Evolutionary conservation across 1,140 invertebrate species (phyloP).

Genomic region (Ditylenchus dipsaci): DNA sequence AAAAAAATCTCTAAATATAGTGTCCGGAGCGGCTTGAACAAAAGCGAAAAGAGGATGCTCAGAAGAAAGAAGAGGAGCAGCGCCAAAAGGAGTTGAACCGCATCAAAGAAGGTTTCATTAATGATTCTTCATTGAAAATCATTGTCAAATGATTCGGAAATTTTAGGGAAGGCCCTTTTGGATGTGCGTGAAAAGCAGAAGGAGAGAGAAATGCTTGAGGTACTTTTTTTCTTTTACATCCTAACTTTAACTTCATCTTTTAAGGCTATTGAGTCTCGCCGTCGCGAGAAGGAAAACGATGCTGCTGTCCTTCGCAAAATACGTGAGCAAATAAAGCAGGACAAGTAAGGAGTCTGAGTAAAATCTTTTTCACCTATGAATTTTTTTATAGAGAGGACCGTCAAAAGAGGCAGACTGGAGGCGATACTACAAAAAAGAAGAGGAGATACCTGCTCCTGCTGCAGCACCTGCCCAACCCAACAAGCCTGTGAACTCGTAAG

Average conservation of each 20-base stretch:
- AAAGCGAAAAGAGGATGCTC: slow-evolving; percentile 20
- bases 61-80: slow-evolving; percentile 27
- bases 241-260: too few species aligned
- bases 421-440: neutral
- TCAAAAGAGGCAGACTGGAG: slow-evolving; percentile 3
- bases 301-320: slow-evolving; percentile 19
- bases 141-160: neutral
- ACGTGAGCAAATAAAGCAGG: slow-evolving; percentile 22
- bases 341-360: slow-evolving; percentile 17
- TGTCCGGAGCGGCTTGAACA: slow-evolving; percentile 27
- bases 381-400: slow-evolving; percentile 30
- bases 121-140: neutral
- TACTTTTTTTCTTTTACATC: too few species aligned
- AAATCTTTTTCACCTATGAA: slow-evolving; percentile 3
- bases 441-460: neutral
- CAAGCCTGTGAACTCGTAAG: slow-evolving; percentile 20
- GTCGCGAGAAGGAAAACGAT: slow-evolving; percentile 26
- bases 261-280: slow-evolving; percentile 16
- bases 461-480: neutral
- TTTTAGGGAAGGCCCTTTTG: slow-evolving; percentile 21
- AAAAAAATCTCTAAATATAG: slow-evolving; percentile 13
- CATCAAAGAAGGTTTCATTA: slow-evolving; percentile 19
- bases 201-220: slow-evolving; percentile 25
- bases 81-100: slow-evolving; percentile 26
- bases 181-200: slow-evolving; percentile 22